Evolutionary conservation across 64 coral and sea anemone genomes (phyloP).

Genomic region (Montipora foliosa): DNA sequence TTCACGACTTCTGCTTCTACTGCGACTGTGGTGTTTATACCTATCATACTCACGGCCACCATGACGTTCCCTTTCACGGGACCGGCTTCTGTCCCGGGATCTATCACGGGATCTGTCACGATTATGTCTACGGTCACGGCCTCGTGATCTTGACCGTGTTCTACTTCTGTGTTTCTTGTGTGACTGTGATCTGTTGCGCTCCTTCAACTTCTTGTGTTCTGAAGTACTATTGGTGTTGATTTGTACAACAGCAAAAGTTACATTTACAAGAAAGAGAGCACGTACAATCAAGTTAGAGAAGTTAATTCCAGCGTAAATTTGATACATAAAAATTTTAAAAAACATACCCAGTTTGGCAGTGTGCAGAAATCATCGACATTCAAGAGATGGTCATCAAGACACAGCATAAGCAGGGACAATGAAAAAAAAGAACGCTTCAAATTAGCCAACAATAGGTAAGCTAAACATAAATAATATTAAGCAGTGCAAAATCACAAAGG

Average conservation of each 20-base stretch:
- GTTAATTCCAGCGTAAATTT: neutral
- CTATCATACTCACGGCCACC: slow-evolving; percentile 46
- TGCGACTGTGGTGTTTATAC: slow-evolving; percentile 52
- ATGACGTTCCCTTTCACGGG: slow-evolving; percentile 68
- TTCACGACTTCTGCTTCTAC: slow-evolving; percentile 75
- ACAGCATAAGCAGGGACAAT: neutral
- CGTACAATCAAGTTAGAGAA: neutral
- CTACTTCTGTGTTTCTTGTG: slow-evolving; percentile 71
- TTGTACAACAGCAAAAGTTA: slow-evolving; percentile 28
- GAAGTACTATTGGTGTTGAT: slow-evolving; percentile 45
- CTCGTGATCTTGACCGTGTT: slow-evolving; percentile 71
- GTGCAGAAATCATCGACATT: neutral
- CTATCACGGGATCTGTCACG: slow-evolving; percentile 80
- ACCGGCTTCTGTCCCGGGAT: slow-evolving; percentile 72
- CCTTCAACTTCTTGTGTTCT: slow-evolving; percentile 47
- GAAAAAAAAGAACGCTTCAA: slow-evolving; percentile 7
- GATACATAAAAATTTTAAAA: neutral
- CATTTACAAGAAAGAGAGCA: neutral
- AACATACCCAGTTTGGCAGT: slow-evolving; percentile 30
- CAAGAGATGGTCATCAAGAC: neutral
- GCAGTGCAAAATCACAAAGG: neutral
- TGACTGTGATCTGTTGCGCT: slow-evolving; percentile 62
- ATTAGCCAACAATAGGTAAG: neutral
- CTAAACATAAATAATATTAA: neutral
- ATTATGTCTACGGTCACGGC: slow-evolving; percentile 61